Conservation (phyloP, 2,113 vertebrate species). For the Acinonyx jubatus region DNA sequence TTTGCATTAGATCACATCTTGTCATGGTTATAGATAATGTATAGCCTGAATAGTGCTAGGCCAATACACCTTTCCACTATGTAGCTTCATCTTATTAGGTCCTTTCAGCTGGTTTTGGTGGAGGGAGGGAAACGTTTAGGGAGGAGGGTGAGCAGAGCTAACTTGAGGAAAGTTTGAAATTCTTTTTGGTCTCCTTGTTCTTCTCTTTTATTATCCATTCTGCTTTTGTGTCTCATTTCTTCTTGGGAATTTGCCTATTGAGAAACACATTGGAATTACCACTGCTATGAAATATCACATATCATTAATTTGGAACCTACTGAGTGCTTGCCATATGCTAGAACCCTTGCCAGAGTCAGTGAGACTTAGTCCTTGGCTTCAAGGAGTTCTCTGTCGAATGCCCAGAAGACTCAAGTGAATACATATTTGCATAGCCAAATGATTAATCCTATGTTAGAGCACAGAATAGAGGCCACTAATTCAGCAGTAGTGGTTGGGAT, state of each 20-base stretch:
- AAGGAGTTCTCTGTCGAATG: slow-evolving; percentile 8
- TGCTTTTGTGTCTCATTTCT: not conserved
- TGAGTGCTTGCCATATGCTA: not conserved
- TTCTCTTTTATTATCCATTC: not conserved
- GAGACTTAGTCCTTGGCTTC: not conserved
- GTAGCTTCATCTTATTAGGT: not conserved
- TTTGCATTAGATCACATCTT: slow-evolving; percentile 9
- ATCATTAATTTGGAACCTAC: not conserved
- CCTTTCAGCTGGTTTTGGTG: slow-evolving; percentile 19
- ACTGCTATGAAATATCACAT: not conserved
- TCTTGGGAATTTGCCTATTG: not conserved
- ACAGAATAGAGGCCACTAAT: not conserved
- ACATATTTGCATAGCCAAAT: not conserved
- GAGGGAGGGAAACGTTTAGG: not conserved
- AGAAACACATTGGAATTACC: not conserved
- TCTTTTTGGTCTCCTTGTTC: not conserved
- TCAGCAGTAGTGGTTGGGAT: not conserved
- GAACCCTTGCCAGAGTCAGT: not conserved
- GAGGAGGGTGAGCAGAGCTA: not conserved
- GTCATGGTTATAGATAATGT: not conserved
- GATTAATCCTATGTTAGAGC: not conserved
- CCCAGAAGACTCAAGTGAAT: not conserved
- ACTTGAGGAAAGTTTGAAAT: slow-evolving; percentile 5
- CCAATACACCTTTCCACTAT: not conserved
- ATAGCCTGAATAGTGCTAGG: not conserved